Percentiles rank a stretch among this genome's conserved stretches.
phyloP scores from a whole-genome alignment of 2,113 vertebrate genomes.

The Percina caprodes region DNA sequence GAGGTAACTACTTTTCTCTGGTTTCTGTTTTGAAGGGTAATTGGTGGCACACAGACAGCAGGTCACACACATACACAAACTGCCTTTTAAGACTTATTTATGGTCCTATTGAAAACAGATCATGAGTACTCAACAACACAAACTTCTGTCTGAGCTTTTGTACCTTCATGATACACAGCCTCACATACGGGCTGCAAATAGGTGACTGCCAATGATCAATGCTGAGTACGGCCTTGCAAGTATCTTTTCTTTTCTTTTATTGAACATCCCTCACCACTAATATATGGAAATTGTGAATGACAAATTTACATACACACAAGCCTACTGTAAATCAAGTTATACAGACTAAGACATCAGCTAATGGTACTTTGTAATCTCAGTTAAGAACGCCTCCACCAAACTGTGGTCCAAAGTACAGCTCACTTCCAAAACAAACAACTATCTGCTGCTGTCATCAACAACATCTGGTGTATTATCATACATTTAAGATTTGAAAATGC shows the following conservation, averaged over 20 bases:
- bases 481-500: not conserved
- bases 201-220: not conserved
- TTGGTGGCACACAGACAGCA: constrained; percentile 3
- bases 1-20: constrained; percentile 11
- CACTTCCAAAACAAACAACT: constrained; percentile 20
- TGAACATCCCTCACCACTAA: not conserved
- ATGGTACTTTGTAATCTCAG: not conserved
- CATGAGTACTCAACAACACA: not conserved
- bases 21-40: constrained; percentile 18
- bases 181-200: not conserved
- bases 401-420: constrained; percentile 3
- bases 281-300: not conserved
- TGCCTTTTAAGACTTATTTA: constrained; percentile 2
- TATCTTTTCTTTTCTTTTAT: not conserved
- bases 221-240: not conserved
- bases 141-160: not conserved
- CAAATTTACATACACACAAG: not conserved
- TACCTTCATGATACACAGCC: not conserved
- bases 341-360: not conserved
- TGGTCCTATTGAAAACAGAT: not conserved
- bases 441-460: not conserved
- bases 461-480: not conserved
- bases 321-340: not conserved
- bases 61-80: not conserved
- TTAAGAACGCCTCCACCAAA: not conserved